These are phyloP conservation scores for Anoplophora glabripennis DNA, from an alignment of 1,140 invertebrate genomes.

Conservation along the genomic window DNA sequence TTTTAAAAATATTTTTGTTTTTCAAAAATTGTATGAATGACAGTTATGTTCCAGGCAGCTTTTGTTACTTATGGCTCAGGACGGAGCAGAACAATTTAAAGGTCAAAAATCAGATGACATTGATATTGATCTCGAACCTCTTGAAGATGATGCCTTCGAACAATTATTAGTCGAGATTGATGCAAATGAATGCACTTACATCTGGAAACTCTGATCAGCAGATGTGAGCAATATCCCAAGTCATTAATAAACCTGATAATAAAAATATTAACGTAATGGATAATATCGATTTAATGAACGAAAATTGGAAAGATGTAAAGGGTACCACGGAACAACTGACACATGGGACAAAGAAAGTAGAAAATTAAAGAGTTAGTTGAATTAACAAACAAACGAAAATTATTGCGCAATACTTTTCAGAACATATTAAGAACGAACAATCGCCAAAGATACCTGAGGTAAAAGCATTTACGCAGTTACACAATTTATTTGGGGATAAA, in stretches of 20 bases:
- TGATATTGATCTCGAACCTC: slow-evolving; percentile 19
- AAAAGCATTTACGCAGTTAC: background rate
- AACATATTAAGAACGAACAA: slow-evolving; percentile 11
- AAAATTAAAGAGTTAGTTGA: background rate
- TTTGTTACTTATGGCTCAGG: slow-evolving; percentile 22
- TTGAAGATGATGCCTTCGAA: background rate
- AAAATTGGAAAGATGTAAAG: background rate
- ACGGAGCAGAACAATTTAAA: slow-evolving; percentile 20
- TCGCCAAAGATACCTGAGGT: slow-evolving; percentile 2
- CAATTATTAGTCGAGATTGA: background rate
- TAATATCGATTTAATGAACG: background rate
- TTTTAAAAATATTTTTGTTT: too few relatives aligned
- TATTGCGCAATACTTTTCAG: slow-evolving; percentile 1
- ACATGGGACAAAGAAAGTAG: background rate
- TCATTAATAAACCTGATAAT: too few relatives aligned
- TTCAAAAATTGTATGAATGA: slow-evolving; percentile 22
- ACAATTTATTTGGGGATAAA: background rate
- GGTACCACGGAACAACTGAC: slow-evolving; percentile 5
- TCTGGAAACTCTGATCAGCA: too few relatives aligned
- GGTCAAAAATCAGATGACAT: slow-evolving; percentile 22
- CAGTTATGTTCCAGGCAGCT: slow-evolving; percentile 21
- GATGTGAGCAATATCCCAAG: too few relatives aligned
- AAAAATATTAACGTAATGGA: too few relatives aligned
- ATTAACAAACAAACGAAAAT: slow-evolving; percentile 1
- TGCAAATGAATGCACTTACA: background rate